Base-by-base conservation (phyloP, 2,888 invertebrate species). In the Nemotelus nigrinus region DNA sequence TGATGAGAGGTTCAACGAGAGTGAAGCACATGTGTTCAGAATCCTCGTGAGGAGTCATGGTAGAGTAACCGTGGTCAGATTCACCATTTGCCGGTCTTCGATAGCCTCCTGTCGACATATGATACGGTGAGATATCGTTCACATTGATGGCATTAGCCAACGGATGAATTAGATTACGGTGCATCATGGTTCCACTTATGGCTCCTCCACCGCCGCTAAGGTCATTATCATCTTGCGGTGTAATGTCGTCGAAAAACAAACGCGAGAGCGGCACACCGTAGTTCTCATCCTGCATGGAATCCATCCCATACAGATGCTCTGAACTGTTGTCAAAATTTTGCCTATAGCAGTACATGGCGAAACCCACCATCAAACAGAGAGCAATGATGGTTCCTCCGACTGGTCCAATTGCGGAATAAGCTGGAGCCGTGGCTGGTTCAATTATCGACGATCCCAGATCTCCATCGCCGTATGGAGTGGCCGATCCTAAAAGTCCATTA, bases 61-160 rank as follows among this genome's bases (percentile, higher is more conserved):
- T 96, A 2, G 96, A 96, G 87, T 97, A 97, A 2, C 97, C 97
- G 84, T 97, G 96, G 88, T 97, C 97, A n/a, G 95, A 96, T 80
- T 87, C 87, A 25, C 86, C 87, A 80, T 87, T 87, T 3, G 94
- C 92, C 3, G 94, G 92, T 48, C 95, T 90, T 58, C 94, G 89
- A 85, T 95, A 96, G 76, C 86, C 86, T 3, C 86, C 86, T 0
- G 94, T 94, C 64, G 94, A 92, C 79, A 96, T 93, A 80, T 95
- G 92, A 85, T 97, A 97, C 0, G 97, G 96, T 2, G 96, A 96
- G 81, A 96, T 92, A 74, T 86, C 86, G 2, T 85, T 83, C 3
- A 93, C 92, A 39, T 92, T 92, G 68, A 92, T 91, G 80, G 92
- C 90, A 82, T 89, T 89, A 4, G 81, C 88, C 85, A 88, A 87